These are phyloP conservation scores for Porites cylindrica DNA, from an alignment of 92 coral and sea anemone genomes.

Conservation along the genomic window DNA sequence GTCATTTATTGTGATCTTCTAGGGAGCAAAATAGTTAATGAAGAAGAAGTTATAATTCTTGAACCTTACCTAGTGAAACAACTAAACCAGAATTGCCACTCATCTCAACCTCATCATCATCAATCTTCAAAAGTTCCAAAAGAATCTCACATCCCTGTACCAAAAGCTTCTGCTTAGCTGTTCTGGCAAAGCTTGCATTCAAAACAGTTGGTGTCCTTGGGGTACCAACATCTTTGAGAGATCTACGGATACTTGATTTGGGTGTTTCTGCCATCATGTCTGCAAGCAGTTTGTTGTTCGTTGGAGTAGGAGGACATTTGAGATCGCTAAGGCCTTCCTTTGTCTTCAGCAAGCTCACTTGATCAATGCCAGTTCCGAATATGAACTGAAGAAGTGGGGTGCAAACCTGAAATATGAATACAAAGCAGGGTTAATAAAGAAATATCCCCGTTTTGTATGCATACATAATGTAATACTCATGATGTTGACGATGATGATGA, in stretches of 20 bases:
- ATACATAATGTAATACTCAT: neutral
- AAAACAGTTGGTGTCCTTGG: conserved; percentile 89
- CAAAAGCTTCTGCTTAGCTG: conserved; percentile 69
- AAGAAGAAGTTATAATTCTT: neutral
- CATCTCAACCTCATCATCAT: conserved; percentile 9
- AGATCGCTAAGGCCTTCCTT: conserved; percentile 83
- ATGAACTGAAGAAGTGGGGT: conserved; percentile 90
- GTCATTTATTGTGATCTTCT: no score
- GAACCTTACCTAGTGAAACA: conserved; percentile 18
- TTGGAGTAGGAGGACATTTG: conserved; percentile 92
- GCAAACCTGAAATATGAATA: conserved; percentile 68
- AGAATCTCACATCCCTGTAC: conserved; percentile 81
- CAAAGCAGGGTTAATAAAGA: no score
- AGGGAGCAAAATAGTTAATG: neutral
- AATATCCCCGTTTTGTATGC: neutral
- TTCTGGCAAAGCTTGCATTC: conserved; percentile 81
- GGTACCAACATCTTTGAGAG: conserved; percentile 83
- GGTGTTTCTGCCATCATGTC: conserved; percentile 77
- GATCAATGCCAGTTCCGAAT: conserved; percentile 82
- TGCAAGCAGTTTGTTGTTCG: conserved; percentile 71
- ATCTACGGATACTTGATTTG: conserved; percentile 81
- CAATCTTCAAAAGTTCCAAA: conserved; percentile 55
- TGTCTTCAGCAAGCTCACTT: conserved; percentile 75
- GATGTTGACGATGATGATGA: neutral
- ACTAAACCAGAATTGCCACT: conserved; percentile 22